Evolutionary conservation across 2,888 invertebrate species (phyloP), one percentile per base, ranked within the genome.

Genomic region (Eupithecia centaureata): DNA sequence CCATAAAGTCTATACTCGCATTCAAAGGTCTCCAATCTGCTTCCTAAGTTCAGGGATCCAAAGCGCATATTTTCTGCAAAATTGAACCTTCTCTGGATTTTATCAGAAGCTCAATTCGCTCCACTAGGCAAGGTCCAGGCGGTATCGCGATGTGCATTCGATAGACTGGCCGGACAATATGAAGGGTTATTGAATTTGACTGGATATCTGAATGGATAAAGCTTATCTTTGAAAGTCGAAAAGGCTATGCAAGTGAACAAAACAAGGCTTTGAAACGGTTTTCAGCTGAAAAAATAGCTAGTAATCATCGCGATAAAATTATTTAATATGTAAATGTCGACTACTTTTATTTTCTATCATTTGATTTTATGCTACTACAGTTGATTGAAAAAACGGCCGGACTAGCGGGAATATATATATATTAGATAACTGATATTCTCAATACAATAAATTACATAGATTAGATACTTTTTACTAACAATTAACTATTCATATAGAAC

Each of bases 161-260:
- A 75, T 70, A 70, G 74, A 76, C 76, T 78, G 66, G 73, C 58
- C 71, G 69, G 74, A 69, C 77, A 76, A 75, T 76, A 77, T 77
- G 74, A 73, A 71, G 74, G 75, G 77, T 77, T 77, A 76, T 73
- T 76, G 54, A 73, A 77, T 77, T 70, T 70, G 70, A 73, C 76
- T 60, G 61, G 66, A 67, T 69, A 61, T 66, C 61, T 61, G 63
- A 61, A 70, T 61, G 28, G 38, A 35, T 68, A 65, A 47, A 63
- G 58, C 18, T 60, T 69, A 69, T 65, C 61, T 60, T 32, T 33
- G 28, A 4, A 28, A 59, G 15, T 28, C 8, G n/a, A 30, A 56
- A 30, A 4, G 18, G 30, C 54, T 25, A 25, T 15, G 52, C 27
- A 27, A 30, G 18, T n/a, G 28, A 30, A 30, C 56, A 56, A 56